Evolutionary conservation across 2,113 vertebrate species (phyloP).

Genomic region (Scortum barcoo): DNA sequence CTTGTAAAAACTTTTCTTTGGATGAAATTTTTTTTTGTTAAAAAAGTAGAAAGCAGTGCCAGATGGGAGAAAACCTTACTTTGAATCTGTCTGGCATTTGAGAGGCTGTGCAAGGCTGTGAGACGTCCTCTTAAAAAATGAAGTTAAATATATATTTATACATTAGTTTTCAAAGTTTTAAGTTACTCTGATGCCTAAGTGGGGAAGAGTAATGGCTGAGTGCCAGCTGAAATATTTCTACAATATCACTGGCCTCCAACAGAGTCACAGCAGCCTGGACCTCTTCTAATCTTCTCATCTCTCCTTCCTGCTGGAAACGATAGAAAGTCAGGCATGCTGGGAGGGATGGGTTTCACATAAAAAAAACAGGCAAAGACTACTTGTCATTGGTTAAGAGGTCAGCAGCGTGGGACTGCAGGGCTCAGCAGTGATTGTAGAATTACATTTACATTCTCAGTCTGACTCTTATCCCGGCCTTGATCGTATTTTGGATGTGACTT

Average conservation of each 20-base stretch:
- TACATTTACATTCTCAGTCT: not conserved
- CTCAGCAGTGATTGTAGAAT: not conserved
- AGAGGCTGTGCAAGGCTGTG: not conserved
- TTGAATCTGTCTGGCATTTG: not conserved
- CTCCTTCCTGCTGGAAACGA: slow-evolving; percentile 21
- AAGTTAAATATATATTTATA: slow-evolving; percentile 6
- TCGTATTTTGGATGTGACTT: not conserved
- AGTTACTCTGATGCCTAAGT: slow-evolving; percentile 23
- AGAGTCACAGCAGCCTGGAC: slow-evolving; percentile 8
- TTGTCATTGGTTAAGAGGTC: slow-evolving; percentile 3
- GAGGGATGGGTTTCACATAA: not conserved
- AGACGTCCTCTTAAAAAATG: slow-evolving; percentile 1
- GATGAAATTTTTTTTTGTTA: not conserved
- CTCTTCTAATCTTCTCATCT: slow-evolving; percentile 30
- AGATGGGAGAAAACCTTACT: not conserved
- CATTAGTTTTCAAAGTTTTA: not conserved
- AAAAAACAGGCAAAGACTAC: slow-evolving; percentile 5
- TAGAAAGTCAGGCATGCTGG: slow-evolving; percentile 9
- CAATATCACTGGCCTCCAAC: slow-evolving; percentile 23
- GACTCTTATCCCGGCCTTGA: not conserved
- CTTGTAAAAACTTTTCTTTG: not conserved
- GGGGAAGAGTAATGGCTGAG: slow-evolving; percentile 19
- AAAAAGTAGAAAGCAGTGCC: not conserved
- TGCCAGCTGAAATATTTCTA: slow-evolving; percentile 34
- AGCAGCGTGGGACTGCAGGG: not conserved